Conservation (phyloP, 2,888 invertebrate genomes). For the Rhimphoctona megacephalus region DNA sequence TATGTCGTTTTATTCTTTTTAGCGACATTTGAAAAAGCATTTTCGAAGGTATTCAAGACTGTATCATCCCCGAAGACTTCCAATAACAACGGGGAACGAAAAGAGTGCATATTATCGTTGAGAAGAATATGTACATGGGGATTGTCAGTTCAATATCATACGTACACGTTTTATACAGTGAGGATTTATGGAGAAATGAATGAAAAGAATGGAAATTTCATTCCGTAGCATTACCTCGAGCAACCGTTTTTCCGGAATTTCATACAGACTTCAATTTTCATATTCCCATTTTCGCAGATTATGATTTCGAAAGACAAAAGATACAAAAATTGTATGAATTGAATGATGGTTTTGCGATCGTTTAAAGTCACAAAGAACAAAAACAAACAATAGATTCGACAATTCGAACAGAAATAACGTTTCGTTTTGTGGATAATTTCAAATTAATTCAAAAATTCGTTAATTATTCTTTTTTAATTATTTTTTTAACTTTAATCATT, state of each 20-base stretch:
- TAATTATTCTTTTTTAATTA: neutral
- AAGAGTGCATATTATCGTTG: neutral
- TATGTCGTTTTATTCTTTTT: neutral
- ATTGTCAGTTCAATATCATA: slow-evolving; percentile 9
- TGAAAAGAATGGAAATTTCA: slow-evolving; percentile 5
- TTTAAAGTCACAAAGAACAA: neutral
- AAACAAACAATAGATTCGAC: neutral
- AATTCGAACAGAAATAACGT: neutral
- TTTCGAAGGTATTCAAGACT: neutral
- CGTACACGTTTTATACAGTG: neutral
- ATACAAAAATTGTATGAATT: neutral
- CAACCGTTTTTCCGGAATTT: neutral
- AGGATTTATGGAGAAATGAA: slow-evolving; percentile 14
- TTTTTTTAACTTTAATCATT: neutral
- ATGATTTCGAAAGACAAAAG: neutral
- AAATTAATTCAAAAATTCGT: neutral
- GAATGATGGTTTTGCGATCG: neutral
- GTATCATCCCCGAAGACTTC: neutral
- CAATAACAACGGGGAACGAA: neutral
- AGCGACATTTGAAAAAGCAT: neutral
- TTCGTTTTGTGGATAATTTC: neutral
- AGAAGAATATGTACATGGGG: slow-evolving; percentile 20
- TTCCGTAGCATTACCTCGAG: neutral
- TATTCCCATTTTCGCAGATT: neutral
- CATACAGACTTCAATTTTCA: neutral